Percentiles rank a stretch among this genome's conserved stretches.
phyloP scores from a whole-genome alignment of 2,113 vertebrate genomes.

The Dipodomys ordii region DNA sequence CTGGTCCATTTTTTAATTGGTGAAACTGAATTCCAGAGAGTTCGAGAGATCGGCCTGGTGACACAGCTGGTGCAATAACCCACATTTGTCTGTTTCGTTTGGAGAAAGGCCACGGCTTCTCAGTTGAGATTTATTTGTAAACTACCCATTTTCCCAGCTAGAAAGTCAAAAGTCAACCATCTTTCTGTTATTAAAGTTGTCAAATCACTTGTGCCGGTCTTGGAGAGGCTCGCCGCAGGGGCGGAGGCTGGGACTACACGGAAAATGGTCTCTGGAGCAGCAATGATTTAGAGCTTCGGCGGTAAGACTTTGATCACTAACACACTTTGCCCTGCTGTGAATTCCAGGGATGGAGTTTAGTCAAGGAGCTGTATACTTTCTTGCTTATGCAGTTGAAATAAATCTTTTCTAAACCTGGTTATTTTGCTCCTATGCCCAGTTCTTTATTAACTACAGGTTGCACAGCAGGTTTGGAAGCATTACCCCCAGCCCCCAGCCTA shows the following conservation, averaged over 20 bases:
- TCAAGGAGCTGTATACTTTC: conserved; percentile 54
- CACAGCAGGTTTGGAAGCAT: neutral
- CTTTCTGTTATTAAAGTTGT: neutral
- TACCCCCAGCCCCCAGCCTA: no score
- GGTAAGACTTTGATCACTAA: conserved; percentile 67
- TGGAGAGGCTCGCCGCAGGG: neutral
- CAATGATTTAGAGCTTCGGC: neutral
- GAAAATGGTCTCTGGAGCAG: neutral
- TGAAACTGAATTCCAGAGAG: neutral
- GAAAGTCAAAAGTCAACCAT: neutral
- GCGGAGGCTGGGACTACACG: neutral
- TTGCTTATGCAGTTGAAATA: conserved; percentile 71
- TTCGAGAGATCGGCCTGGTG: neutral
- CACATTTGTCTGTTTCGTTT: neutral
- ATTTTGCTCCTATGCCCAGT: conserved; percentile 33
- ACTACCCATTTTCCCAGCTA: neutral
- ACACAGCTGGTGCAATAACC: neutral
- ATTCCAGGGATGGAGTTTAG: conserved; percentile 64
- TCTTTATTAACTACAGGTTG: conserved; percentile 73
- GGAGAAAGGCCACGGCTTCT: neutral
- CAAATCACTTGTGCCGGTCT: neutral
- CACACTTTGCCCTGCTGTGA: conserved; percentile 62
- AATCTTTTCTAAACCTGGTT: conserved; percentile 67
- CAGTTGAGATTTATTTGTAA: conserved; percentile 3
- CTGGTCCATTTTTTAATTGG: neutral